Evolutionary conservation across 1,140 invertebrate genomes (phyloP).

Genomic region (Bombus confusus): DNA sequence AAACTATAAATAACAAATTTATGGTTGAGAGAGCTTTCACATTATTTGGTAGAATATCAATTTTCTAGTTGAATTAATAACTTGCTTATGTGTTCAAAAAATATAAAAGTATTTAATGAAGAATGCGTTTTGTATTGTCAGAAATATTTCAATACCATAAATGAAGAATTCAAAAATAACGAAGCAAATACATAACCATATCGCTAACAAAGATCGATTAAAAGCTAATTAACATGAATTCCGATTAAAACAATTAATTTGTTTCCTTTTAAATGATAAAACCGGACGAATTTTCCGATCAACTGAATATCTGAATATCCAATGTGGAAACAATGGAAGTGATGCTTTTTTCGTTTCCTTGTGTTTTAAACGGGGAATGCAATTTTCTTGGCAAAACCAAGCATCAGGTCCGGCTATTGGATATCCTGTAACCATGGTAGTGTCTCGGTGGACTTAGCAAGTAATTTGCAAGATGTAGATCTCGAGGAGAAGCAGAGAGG

Average conservation of each 20-base stretch:
- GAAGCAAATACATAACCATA: no score
- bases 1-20: no score
- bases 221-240: neutral
- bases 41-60: no score
- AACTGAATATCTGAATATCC: neutral
- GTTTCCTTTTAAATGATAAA: neutral
- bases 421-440: conserved; percentile 14
- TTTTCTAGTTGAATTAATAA: no score
- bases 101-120: no score
- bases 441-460: conserved; percentile 30
- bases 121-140: no score
- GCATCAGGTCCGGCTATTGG: neutral
- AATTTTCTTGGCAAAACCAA: conserved; percentile 3
- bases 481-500: no score
- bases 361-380: neutral
- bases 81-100: no score
- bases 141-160: no score
- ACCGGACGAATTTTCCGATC: neutral
- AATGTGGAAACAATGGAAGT: neutral
- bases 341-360: neutral
- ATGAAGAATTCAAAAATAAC: no score
- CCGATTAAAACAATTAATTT: neutral
- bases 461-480: conserved; percentile 45
- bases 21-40: no score
- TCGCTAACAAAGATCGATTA: no score